These are phyloP conservation scores for Anabacerthia variegaticeps DNA, from an alignment of 2,797 vertebrate species.

Conservation along the genomic window DNA sequence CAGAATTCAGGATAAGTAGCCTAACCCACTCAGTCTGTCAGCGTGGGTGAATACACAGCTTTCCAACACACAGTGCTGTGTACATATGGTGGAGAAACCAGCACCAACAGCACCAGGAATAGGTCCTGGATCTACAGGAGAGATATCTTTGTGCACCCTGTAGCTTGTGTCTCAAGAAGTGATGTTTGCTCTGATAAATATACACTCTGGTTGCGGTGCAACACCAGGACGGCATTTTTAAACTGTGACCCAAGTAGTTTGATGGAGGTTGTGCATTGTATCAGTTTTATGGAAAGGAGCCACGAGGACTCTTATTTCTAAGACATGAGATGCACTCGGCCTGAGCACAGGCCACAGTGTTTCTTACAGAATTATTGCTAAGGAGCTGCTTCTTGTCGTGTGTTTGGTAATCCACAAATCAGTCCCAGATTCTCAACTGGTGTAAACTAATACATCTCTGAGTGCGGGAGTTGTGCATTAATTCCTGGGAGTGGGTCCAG, in stretches of 20 bases:
- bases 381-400: neutral
- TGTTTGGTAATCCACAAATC: neutral
- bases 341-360: neutral
- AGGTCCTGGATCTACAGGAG: neutral
- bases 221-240: neutral
- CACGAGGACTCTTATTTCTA: neutral
- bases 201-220: neutral
- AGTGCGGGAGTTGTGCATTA: neutral
- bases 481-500: neutral
- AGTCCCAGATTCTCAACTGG: neutral
- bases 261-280: neutral
- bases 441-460: neutral
- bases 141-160: neutral
- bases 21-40: neutral
- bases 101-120: neutral
- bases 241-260: neutral
- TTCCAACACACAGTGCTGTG: neutral
- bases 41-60: neutral
- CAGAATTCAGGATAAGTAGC: neutral
- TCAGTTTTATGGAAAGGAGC: neutral
- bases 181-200: neutral
- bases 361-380: neutral
- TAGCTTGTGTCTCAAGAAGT: neutral
- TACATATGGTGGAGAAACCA: neutral
- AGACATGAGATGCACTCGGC: neutral